Percentiles rank a stretch among this genome's conserved stretches.
phyloP scores from a whole-genome alignment of 2,888 invertebrate species.

The Thalpophila matura region DNA sequence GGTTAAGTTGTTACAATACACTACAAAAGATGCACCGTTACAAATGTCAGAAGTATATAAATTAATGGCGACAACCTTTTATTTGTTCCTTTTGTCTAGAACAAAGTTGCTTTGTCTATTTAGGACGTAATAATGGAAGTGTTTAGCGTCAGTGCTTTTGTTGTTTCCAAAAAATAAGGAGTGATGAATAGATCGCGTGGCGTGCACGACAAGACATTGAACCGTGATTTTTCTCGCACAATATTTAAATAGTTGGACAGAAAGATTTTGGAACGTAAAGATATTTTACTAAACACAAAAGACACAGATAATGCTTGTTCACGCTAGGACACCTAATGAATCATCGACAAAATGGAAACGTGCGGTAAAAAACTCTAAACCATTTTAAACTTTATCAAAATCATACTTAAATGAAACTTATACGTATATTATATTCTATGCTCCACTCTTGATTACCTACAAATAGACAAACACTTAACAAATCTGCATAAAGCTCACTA shows the following conservation, averaged over 20 bases:
- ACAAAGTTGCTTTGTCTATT: slow-evolving; percentile 88
- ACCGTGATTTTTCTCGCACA: slow-evolving; percentile 83
- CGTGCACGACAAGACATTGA: slow-evolving; percentile 82
- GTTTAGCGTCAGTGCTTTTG: slow-evolving; percentile 89
- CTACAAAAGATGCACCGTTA: slow-evolving; percentile 86
- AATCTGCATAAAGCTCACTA: slow-evolving; percentile 60
- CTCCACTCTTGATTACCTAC: neutral
- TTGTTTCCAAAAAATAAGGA: slow-evolving; percentile 80
- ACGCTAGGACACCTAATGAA: slow-evolving; percentile 49
- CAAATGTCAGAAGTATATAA: slow-evolving; percentile 86
- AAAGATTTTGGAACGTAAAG: slow-evolving; percentile 67
- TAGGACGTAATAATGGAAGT: slow-evolving; percentile 87
- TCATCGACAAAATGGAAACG: slow-evolving; percentile 38
- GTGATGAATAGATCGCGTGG: slow-evolving; percentile 86
- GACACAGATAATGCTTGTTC: slow-evolving; percentile 55
- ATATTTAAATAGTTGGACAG: slow-evolving; percentile 77
- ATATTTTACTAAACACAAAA: slow-evolving; percentile 61
- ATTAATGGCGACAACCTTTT: slow-evolving; percentile 89
- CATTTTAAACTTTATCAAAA: slow-evolving; percentile 6
- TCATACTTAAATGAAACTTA: neutral
- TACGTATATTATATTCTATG: slow-evolving; percentile 5
- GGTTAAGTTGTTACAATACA: slow-evolving; percentile 74
- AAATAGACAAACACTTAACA: slow-evolving; percentile 41
- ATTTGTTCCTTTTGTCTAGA: slow-evolving; percentile 85
- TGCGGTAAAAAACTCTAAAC: slow-evolving; percentile 3